Evolutionary conservation across 2,113 vertebrate genomes (phyloP), one percentile per base, ranked within the genome.

Genomic region (Myodes glareolus): DNA sequence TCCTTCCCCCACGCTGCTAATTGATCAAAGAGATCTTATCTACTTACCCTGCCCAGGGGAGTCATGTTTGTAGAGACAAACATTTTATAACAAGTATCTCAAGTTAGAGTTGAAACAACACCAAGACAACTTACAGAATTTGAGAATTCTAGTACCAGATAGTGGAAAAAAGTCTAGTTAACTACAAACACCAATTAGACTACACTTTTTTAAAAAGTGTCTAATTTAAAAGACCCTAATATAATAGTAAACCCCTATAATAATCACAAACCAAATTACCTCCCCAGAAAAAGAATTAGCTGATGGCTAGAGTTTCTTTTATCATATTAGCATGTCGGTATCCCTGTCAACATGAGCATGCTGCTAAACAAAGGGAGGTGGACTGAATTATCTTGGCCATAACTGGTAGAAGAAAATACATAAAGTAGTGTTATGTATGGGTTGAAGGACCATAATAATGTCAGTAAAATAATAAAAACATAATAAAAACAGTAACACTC

Each of bases 181-280:
- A 39, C 94, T 96, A 91, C 50, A 95, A 98, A 97, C 92, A 97
- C 96, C 97, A 98, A 97, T 98, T 98, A 92, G 88, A 98, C 77
- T 96, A 94, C 81, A 96, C 94, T 94, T 98, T 98, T 98, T 98
- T 96, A 97, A 98, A 98, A 98, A 94, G 95, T 98, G 98, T 93
- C 96, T 94, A 95, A 92, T 61, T 91, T 45, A 97, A 95, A 97
- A 98, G 96, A 98, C 97, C 95, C 97, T 97, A 95, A 97, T 97
- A 97, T 90, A 96, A 97, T 97, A 96, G 88, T 96, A 97, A 98
- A 50, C 11, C 23, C 94, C 63, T 97, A 36, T 90, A 98, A 94
- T 84, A 96, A 82, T 96, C 97, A 96, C 80, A 47, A 89, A 96
- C 73, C 90, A 87, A 97, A 89, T 95, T 89, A 91, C 29, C 82